These are phyloP conservation scores for Trachelus iudaicus DNA, from an alignment of 2,888 invertebrate genomes.

Conservation along the genomic window DNA sequence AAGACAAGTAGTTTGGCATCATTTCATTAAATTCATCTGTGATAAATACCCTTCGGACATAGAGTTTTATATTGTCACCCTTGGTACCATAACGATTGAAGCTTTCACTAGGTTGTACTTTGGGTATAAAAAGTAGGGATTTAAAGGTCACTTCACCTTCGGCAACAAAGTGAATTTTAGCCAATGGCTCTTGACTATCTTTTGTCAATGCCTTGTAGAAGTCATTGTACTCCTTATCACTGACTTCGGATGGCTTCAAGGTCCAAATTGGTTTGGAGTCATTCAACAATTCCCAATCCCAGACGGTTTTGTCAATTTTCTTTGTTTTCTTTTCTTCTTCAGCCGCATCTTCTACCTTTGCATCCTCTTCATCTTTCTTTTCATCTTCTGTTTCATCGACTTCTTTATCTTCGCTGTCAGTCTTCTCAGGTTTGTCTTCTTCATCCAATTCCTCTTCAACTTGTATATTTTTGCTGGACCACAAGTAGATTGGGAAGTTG, in stretches of 20 bases:
- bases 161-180: conserved; percentile 94
- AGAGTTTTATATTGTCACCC: conserved; percentile 95
- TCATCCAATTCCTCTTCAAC: conserved; percentile 71
- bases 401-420: conserved; percentile 73
- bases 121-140: conserved; percentile 93
- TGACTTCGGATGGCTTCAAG: conserved; percentile 86
- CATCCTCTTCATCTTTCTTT: conserved; percentile 64
- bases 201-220: conserved; percentile 97
- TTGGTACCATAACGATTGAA: conserved; percentile 97
- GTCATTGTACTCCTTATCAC: conserved; percentile 89
- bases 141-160: conserved; percentile 99
- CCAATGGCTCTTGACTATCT: conserved; percentile 84
- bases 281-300: conserved; percentile 98
- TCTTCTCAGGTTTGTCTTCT: conserved; percentile 62
- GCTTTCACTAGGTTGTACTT: conserved; percentile 89
- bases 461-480: conserved; percentile 76
- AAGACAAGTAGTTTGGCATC: conserved; percentile 97
- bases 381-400: conserved; percentile 67
- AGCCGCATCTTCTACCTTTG: conserved; percentile 68
- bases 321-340: conserved; percentile 82
- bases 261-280: conserved; percentile 99
- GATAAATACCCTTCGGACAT: conserved; percentile 98
- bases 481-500: conserved; percentile 97
- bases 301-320: conserved; percentile 92
- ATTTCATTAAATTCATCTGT: conserved; percentile 99